These are phyloP conservation scores for Phylloscopus collybita DNA, from an alignment of 2,797 vertebrate genomes.

Conservation along the genomic window DNA sequence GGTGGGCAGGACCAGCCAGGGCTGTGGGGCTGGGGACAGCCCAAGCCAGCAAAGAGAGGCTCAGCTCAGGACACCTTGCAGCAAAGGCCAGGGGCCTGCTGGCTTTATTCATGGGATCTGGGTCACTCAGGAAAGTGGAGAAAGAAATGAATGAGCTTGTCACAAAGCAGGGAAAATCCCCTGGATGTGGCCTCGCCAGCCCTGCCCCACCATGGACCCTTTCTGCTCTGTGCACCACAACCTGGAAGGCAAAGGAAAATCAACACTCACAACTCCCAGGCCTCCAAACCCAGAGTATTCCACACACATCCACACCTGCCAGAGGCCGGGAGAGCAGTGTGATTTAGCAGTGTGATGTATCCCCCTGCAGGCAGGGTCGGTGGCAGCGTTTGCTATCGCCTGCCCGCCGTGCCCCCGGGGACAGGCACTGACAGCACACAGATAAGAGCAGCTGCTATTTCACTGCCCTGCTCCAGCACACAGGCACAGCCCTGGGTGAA, in stretches of 20 bases:
- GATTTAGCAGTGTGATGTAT: neutral
- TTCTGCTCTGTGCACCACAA: neutral
- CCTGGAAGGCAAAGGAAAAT: neutral
- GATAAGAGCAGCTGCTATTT: neutral
- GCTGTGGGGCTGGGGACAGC: neutral
- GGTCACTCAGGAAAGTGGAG: neutral
- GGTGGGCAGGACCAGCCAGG: neutral
- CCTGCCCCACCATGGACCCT: neutral
- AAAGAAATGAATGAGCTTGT: neutral
- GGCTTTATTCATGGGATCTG: rapidly evolving
- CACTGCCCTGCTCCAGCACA: neutral
- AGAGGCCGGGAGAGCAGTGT: neutral
- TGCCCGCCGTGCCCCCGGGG: neutral
- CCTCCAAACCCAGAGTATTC: rapidly evolving
- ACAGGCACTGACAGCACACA: neutral
- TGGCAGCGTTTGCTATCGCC: neutral
- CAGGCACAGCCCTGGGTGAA: neutral
- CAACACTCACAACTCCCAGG: neutral
- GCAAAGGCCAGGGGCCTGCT: neutral
- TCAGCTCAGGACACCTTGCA: neutral
- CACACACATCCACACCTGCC: neutral
- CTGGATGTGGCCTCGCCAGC: rapidly evolving
- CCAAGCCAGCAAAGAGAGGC: neutral
- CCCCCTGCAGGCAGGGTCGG: neutral
- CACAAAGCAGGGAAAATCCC: neutral